These are phyloP conservation scores for Sphaerophoria taeniata DNA, from an alignment of 2,888 invertebrate species.

Conservation along the genomic window DNA sequence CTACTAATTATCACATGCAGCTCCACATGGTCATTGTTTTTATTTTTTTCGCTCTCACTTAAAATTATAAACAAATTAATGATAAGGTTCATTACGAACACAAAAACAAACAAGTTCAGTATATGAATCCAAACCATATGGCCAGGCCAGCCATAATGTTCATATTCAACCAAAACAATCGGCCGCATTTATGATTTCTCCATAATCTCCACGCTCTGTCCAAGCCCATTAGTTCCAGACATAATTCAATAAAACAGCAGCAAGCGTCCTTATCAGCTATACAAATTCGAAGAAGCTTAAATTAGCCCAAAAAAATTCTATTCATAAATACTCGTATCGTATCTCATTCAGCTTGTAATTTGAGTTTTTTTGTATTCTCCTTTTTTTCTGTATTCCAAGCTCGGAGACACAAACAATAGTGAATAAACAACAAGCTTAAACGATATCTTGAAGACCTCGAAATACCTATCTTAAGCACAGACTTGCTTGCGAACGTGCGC, in stretches of 20 bases:
- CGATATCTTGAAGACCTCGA: constrained; percentile 59
- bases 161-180: neutral
- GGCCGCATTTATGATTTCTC: neutral
- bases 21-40: neutral
- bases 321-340: constrained; percentile 20
- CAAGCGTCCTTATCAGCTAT: constrained; percentile 13
- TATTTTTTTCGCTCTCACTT: neutral
- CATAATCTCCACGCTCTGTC: neutral
- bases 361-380: too few relatives aligned
- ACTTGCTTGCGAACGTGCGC: constrained; percentile 61
- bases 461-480: constrained; percentile 60
- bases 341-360: neutral
- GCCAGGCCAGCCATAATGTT: neutral
- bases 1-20: neutral
- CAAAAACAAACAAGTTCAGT: neutral
- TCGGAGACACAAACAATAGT: constrained; percentile 1
- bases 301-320: neutral
- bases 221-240: constrained; percentile 30
- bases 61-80: constrained; percentile 7
- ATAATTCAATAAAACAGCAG: constrained; percentile 9
- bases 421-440: constrained; percentile 20
- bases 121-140: neutral
- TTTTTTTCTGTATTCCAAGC: neutral
- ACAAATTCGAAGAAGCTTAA: neutral
- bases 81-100: constrained; percentile 2